These are phyloP conservation scores for Ichneumoninae sp. DNA, from an alignment of 2,888 invertebrate genomes.

Conservation along the genomic window DNA sequence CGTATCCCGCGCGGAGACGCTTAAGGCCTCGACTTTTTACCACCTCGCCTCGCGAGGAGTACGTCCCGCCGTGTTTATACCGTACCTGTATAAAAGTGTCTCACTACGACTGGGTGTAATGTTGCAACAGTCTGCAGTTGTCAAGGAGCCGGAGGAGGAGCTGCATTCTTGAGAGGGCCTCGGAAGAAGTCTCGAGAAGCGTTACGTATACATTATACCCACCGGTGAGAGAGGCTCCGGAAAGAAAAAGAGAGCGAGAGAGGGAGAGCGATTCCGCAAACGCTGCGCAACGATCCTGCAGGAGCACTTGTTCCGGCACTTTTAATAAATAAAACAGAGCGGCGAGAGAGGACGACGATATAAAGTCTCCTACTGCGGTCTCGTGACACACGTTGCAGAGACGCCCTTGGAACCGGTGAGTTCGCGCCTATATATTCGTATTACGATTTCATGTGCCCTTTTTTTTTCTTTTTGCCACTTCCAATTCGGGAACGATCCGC, in stretches of 20 bases:
- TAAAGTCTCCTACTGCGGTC: constrained; percentile 22
- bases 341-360: constrained; percentile 31
- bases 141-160: constrained; percentile 30
- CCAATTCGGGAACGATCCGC: constrained; percentile 42
- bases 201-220: constrained; percentile 10
- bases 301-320: constrained; percentile 51
- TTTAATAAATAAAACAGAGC: constrained; percentile 61
- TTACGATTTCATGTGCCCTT: constrained; percentile 48
- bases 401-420: neutral
- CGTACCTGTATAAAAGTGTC: constrained; percentile 14
- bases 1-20: constrained; percentile 19
- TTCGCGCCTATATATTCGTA: constrained; percentile 10
- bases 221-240: neutral
- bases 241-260: too few species aligned
- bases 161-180: constrained; percentile 57
- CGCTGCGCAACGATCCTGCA: constrained; percentile 20
- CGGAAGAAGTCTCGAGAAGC: constrained; percentile 54
- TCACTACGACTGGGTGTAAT: constrained; percentile 46
- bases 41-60: constrained; percentile 43
- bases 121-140: constrained; percentile 48
- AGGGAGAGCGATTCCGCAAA: constrained; percentile 34
- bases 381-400: constrained; percentile 7
- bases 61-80: neutral
- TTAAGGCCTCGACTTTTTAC: constrained; percentile 58
- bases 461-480: constrained; percentile 40